phyloP scores from a whole-genome alignment of 1,140 invertebrate genomes.

The Pseudomyrmex concolor region DNA sequence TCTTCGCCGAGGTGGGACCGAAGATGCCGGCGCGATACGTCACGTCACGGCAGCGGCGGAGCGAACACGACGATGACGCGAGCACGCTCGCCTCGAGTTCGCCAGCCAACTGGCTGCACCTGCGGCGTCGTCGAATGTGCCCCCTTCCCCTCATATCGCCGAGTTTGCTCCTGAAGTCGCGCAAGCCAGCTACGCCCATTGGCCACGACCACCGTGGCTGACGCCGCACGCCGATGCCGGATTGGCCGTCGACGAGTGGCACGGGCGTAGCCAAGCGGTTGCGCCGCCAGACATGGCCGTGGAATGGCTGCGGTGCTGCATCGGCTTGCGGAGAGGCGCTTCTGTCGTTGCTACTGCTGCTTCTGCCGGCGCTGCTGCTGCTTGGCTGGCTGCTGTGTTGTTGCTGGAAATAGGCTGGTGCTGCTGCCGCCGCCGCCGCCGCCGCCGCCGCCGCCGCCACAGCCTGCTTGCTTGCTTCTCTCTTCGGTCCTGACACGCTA shows the following conservation, averaged over 20 bases:
- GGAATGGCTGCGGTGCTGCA: slow-evolving; percentile 79
- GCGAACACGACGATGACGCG: slow-evolving; percentile 65
- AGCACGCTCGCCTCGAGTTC: slow-evolving; percentile 80
- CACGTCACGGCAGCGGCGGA: slow-evolving; percentile 30
- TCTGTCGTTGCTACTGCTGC: slow-evolving; percentile 61
- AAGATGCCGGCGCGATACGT: slow-evolving; percentile 59
- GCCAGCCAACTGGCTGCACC: slow-evolving; percentile 80
- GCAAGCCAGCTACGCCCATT: slow-evolving; percentile 73
- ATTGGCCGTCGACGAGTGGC: slow-evolving; percentile 67
- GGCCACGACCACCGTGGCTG: slow-evolving; percentile 68
- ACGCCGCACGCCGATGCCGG: slow-evolving; percentile 37
- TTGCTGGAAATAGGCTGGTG: slow-evolving; percentile 67
- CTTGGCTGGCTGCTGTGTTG: slow-evolving; percentile 65
- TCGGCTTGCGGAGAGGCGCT: slow-evolving; percentile 64
- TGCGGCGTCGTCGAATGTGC: slow-evolving; percentile 70
- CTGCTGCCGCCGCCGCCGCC: slow-evolving; percentile 41
- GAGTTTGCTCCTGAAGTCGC: slow-evolving; percentile 31
- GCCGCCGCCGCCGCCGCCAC: slow-evolving; percentile 23
- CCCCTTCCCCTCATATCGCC: slow-evolving; percentile 17
- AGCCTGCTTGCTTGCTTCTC: slow-evolving; percentile 63
- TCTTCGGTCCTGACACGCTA: slow-evolving; percentile 69
- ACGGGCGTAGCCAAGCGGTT: slow-evolving; percentile 72
- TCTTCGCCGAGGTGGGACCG: not conserved
- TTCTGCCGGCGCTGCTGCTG: slow-evolving; percentile 64
- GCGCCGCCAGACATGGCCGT: slow-evolving; percentile 75